These are phyloP conservation scores for Dione juno DNA, from an alignment of 2,888 invertebrate species.

Conservation along the genomic window DNA sequence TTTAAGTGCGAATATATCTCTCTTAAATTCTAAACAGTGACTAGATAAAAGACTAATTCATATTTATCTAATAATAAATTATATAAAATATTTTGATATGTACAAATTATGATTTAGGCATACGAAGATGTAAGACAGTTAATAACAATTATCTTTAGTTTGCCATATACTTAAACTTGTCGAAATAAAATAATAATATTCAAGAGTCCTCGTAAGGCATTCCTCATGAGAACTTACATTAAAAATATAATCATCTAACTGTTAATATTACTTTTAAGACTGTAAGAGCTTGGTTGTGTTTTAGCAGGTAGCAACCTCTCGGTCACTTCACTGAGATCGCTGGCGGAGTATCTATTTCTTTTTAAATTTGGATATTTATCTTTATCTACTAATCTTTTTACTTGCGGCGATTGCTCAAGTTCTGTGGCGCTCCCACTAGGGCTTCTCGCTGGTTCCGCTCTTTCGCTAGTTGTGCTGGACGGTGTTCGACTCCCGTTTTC, in stretches of 20 bases:
- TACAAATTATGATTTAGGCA: constrained; percentile 51
- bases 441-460: constrained; percentile 62
- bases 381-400: constrained; percentile 66
- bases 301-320: constrained; percentile 82
- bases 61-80: constrained; percentile 51
- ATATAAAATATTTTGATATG: constrained; percentile 60
- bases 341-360: constrained; percentile 87
- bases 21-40: constrained; percentile 53
- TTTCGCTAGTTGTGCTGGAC: constrained; percentile 73
- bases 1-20: constrained; percentile 1
- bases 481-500: constrained; percentile 76
- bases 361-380: constrained; percentile 65
- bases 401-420: constrained; percentile 62
- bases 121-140: constrained; percentile 16
- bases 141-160: background rate
- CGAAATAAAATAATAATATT: constrained; percentile 34
- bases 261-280: constrained; percentile 84
- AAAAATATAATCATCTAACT: constrained; percentile 68
- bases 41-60: constrained; percentile 56
- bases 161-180: background rate
- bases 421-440: constrained; percentile 68
- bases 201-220: constrained; percentile 54
- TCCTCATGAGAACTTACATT: constrained; percentile 74
- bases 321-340: constrained; percentile 85
- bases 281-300: constrained; percentile 85